Base-by-base conservation (phyloP, 2,113 vertebrate genomes). In the Sus scrofa region DNA sequence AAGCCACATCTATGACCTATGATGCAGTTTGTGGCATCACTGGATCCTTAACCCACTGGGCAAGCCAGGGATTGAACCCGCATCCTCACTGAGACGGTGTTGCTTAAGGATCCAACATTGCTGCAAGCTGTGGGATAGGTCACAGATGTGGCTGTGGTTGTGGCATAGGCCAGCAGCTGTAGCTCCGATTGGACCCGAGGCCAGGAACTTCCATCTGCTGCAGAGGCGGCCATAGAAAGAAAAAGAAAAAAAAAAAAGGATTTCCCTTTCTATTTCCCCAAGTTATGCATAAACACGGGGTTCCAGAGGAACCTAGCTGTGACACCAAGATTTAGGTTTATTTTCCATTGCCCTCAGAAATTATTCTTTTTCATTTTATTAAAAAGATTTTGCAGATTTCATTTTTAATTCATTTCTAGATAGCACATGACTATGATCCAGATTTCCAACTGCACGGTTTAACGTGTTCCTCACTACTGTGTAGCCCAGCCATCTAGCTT, bases 401-500 rank as follows among this genome's bases (percentile, higher is more conserved):
- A 54, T 37, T 90, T 95, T 26, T n/a, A 37, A 84, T 75, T 81
- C 15, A 58, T 74, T 56, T 96, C 70, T 60, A 88, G 44, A 56
- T 39, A 78, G 60, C 71, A 32, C 20, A 58, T 74, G 20, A 15
- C 27, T 95, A 27, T 75, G 44, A 71, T 65, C 27, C 32, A 54
- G 81, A 85, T 87, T 85, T 81, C 15, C 92, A 54, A 79, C 12
- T 34, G 4, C 2, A 24, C 52, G 24, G 12, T 79, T 20, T 58
- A 44, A 52, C 79, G 10, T 74, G n/a, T 22, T 30, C 20, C 0
- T 30, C 7, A 0, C 18, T 1, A 8, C 1, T 24, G 58, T 68
- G 27, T 50, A 44, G 18, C 39, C 34, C 19, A 52, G 24, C 32
- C 26, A 50, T 50, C 52, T 39, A 77, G 11, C 52, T 79, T 79